A percentile compares a stretch with the other conserved stretches of the same genome.
Evolutionary conservation across 2,113 vertebrate genomes (phyloP).

Genomic region (Myrmophylax atrothorax): DNA sequence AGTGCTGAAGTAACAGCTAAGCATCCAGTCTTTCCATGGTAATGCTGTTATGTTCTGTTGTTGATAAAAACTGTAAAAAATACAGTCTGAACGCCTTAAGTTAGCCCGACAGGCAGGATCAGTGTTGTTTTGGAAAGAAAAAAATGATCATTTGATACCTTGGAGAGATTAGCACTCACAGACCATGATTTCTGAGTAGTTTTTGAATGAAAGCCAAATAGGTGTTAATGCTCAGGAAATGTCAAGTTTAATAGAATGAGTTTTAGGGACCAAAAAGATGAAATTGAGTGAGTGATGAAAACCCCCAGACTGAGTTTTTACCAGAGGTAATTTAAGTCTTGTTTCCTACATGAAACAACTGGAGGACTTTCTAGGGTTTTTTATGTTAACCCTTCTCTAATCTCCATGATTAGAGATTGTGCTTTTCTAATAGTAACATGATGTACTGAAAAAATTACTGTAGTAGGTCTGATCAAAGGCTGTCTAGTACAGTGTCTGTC

Average conservation of each 20-base stretch:
- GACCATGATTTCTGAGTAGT: neutral
- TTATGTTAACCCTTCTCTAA: neutral
- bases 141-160: neutral
- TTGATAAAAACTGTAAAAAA: neutral
- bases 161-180: neutral
- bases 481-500: neutral
- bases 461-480: neutral
- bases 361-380: neutral
- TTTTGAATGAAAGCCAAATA: neutral
- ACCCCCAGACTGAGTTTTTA: neutral
- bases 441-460: neutral
- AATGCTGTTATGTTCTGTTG: neutral
- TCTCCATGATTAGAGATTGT: neutral
- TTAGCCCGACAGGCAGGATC: neutral
- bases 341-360: neutral
- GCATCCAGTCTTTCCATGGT: neutral
- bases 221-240: neutral
- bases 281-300: neutral
- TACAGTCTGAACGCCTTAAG: accelerated
- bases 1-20: neutral
- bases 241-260: neutral
- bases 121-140: neutral
- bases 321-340: neutral
- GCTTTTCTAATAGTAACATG: neutral
- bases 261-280: neutral